Evolutionary conservation across 2,797 vertebrate species (phyloP), one percentile per base, ranked within the genome.

Genomic region (Tangara arthus): DNA sequence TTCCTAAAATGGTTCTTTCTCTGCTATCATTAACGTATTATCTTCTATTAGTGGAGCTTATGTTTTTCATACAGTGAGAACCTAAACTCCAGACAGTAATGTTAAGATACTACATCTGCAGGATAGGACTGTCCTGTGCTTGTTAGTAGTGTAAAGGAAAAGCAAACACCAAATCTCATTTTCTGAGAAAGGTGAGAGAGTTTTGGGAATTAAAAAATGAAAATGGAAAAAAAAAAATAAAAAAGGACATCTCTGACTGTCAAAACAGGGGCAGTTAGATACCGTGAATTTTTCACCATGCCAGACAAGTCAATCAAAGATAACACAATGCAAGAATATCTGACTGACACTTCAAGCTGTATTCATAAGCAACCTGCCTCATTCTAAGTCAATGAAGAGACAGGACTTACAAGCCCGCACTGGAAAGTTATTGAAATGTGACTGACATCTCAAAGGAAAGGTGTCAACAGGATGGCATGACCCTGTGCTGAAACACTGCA

Each of bases 381-480:
- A 97, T 98, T 98, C 97, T 97, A 97, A 98, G 96, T 98, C 97
- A 97, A 96, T 97, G 93, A 97, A 98, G 94, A 97, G 97, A 97
- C 94, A 97, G 93, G 91, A 97, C 89, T 97, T 98, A 98, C 97
- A 98, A 98, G 97, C 55, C 89, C 86, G 88, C 82, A 88, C 91
- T 96, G 90, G 94, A 97, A 98, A 98, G 97, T 98, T 98, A 98
- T 98, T 98, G 98, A 98, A 98, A 98, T 98, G 97, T 98, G 98
- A 97, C 97, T 98, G 98, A 98, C 97, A 98, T 94, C 89, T 97
- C 95, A 97, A 97, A 98, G 96, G 96, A 96, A 95, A 76, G 79
- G 80, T 97, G 95, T 98, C 97, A 97, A 96, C 87, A 6, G 94
- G 87, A 95, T 96, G 96, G 87, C 89, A 84, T 94, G 97, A 98